Evolutionary conservation across 2,888 invertebrate genomes (phyloP).

Genomic region (Penaeus monodon): DNA sequence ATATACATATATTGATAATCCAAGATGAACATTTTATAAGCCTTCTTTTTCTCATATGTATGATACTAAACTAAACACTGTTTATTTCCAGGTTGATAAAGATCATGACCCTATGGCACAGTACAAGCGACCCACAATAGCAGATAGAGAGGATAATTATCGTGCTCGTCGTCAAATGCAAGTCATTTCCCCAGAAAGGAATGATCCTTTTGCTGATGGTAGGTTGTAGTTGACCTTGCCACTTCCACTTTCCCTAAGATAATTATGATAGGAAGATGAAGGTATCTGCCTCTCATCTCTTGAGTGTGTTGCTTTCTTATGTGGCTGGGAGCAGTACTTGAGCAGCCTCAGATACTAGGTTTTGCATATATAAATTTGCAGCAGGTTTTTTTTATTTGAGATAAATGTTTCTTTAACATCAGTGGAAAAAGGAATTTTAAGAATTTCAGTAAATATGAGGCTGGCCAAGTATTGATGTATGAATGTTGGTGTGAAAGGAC

Average conservation of each 20-base stretch:
- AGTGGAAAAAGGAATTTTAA: neutral
- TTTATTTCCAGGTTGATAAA: conserved; percentile 80
- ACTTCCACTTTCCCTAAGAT: conserved; percentile 1
- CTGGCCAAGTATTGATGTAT: conserved; percentile 40
- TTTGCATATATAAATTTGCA: conserved; percentile 66
- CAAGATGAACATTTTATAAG: too few relatives aligned
- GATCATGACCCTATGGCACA: conserved; percentile 96
- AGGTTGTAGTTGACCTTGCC: conserved; percentile 69
- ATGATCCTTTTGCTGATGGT: conserved; percentile 99
- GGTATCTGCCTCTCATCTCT: conserved; percentile 36
- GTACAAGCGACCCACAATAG: conserved; percentile 89
- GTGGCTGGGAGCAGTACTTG: conserved; percentile 49
- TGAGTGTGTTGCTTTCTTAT: conserved; percentile 58
- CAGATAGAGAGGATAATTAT: conserved; percentile 97
- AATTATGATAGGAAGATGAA: conserved; percentile 34
- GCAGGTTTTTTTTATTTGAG: conserved; percentile 60
- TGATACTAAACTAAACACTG: too few relatives aligned
- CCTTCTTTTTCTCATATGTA: too few relatives aligned
- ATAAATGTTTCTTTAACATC: too few relatives aligned
- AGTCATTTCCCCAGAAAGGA: conserved; percentile 92
- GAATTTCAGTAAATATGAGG: conserved; percentile 2
- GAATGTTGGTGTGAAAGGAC: conserved; percentile 42
- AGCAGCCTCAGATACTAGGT: neutral
- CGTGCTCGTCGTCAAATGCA: conserved; percentile 84
- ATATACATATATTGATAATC: too few relatives aligned